Evolutionary conservation across 23 tunicate species (phyloP), one percentile per base, ranked within the genome.

Genomic region (Ascidia mentula): DNA sequence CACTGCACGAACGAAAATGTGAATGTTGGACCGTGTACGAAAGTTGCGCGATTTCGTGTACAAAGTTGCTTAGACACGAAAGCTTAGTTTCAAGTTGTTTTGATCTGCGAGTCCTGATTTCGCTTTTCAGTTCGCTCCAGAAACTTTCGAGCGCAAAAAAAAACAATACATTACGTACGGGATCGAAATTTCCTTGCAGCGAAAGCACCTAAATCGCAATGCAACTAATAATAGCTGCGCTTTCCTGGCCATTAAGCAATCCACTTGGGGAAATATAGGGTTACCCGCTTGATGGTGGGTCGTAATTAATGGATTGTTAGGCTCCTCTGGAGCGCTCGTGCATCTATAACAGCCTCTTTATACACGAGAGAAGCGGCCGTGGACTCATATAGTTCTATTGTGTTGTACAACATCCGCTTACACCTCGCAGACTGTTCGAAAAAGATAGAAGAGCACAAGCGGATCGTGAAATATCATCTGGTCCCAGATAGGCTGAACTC

Each of bases 221-320:
- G 65, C 22, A 53, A 53, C 65, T 53, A 53, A 53, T 53, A 5
- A 53, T 53, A 53, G 65, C 65, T 9, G 7, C 7, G 65, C 13
- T 53, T 53, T 53, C 65, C 65, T 53, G 65, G 65, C 65, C 13
- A 53, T 53, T 53, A 53, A 28, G 65, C 65, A 53, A 53, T 26
- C 28, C 65, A 9, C 65, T 53, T 9, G 1, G 65, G 65, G 65
- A 53, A 53, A 53, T 53, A 53, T 53, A 53, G 65, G 24, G 65
- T 53, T 53, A 53, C 65, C 65, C n/a, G n/a, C n/a, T n/a, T n/a
- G 13, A 5, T 26, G 28, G 24, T 53, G 22, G 65, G 65, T 28
- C 28, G 24, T 53, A 53, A 53, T 53, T 53, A 53, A 53, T 53
- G 28, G 65, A 53, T 28, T 53, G 28, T 53, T 53, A 26, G 13